These are phyloP conservation scores for Brachionichthys hirsutus DNA, from an alignment of 2,113 vertebrate genomes.

Conservation along the genomic window DNA sequence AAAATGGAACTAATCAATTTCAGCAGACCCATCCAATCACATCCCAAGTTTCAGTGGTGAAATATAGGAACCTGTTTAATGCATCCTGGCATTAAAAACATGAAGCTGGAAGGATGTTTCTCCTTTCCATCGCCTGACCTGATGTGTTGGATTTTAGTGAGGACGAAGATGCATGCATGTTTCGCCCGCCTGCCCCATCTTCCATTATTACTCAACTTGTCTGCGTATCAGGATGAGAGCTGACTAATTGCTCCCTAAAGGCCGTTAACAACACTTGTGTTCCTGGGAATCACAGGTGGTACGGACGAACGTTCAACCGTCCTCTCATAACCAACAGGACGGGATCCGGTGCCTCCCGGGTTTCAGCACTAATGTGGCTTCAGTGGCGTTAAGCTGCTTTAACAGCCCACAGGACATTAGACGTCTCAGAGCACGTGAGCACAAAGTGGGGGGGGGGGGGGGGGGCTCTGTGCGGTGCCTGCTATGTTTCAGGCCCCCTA, in stretches of 20 bases:
- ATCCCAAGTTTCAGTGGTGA: no score
- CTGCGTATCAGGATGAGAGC: neutral
- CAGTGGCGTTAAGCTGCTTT: conserved; percentile 15
- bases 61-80: no score
- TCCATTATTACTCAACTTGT: conserved; percentile 11
- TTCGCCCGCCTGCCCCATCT: neutral
- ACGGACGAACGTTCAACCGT: conserved; percentile 56
- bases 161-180: neutral
- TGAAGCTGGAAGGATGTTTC: no score
- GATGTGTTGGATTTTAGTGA: conserved; percentile 4
- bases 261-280: conserved; percentile 50
- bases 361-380: conserved; percentile 15
- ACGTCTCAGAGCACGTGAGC: conserved; percentile 21
- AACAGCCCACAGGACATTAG: conserved; percentile 22
- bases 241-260: conserved; percentile 56
- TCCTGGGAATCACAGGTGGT: conserved; percentile 52
- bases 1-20: no score
- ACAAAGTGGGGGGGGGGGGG: no score
- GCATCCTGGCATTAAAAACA: no score
- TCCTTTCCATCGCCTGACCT: neutral
- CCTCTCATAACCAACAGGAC: conserved; percentile 20
- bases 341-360: conserved; percentile 15
- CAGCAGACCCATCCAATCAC: no score
- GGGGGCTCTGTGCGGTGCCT: neutral
- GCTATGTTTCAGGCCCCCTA: conserved; percentile 13